phyloP scores from a whole-genome alignment of 1,140 invertebrate species.

The Formica selysi region DNA sequence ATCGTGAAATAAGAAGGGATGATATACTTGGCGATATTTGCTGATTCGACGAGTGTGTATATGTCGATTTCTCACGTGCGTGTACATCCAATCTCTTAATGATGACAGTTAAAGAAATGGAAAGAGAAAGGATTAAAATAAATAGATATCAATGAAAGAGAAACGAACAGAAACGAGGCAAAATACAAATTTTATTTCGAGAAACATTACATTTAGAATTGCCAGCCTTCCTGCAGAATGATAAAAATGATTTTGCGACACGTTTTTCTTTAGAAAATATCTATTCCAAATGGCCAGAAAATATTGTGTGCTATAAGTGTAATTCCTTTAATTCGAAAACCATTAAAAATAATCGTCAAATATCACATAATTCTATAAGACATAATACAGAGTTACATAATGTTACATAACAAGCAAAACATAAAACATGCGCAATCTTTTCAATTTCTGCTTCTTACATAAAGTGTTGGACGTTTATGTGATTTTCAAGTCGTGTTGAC shows the following conservation, averaged over 20 bases:
- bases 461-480: conserved; percentile 9
- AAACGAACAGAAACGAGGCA: not conserved
- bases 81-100: not conserved
- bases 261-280: not conserved
- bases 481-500: conserved; percentile 38
- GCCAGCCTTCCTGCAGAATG: not conserved
- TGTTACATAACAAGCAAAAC: conserved; percentile 36
- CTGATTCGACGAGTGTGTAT: conserved; percentile 47
- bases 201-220: not conserved
- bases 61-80: conserved; percentile 61
- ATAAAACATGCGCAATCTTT: conserved; percentile 13
- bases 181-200: not conserved
- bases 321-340: conserved; percentile 1
- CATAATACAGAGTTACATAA: conserved; percentile 32
- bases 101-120: conserved; percentile 12
- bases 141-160: not conserved
- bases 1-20: conserved; percentile 71
- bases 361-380: conserved; percentile 1
- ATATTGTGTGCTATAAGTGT: not conserved
- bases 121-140: not conserved
- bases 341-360: conserved; percentile 20
- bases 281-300: not conserved
- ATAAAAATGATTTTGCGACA: not conserved
- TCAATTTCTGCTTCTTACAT: conserved; percentile 48
- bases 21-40: conserved; percentile 51